Evolutionary conservation across 92 coral and sea anemone species (phyloP).

Genomic region (Bergia sp.): DNA sequence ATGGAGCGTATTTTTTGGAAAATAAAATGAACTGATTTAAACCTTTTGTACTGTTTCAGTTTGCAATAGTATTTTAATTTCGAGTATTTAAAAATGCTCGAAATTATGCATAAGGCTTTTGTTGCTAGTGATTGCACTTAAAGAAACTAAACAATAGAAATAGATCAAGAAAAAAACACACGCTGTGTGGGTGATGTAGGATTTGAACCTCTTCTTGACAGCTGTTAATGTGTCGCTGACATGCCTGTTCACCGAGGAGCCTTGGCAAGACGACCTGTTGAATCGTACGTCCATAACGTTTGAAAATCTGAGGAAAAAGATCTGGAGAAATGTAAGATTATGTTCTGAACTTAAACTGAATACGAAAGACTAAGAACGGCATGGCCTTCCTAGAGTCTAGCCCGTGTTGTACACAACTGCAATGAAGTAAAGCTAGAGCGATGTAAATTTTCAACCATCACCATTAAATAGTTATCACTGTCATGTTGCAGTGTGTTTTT

Average conservation of each 20-base stretch:
- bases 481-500: background rate
- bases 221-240: no score
- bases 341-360: background rate
- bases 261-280: background rate
- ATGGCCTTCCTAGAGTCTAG: background rate
- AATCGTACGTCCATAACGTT: background rate
- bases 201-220: background rate
- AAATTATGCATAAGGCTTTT: no score
- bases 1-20: no score
- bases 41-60: no score
- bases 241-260: background rate
- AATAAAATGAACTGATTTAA: no score
- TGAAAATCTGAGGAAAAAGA: background rate
- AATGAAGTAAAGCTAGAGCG: background rate
- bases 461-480: background rate
- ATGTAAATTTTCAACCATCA: background rate
- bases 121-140: no score
- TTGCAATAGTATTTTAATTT: no score
- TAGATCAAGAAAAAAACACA: no score
- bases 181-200: no score
- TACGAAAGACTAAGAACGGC: background rate
- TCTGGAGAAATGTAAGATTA: conserved; percentile 12
- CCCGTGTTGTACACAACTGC: background rate
- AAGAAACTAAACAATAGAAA: no score
- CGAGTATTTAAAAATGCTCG: no score